Base-by-base conservation (phyloP, 1,140 invertebrate species). In the Caerostris darwini region DNA sequence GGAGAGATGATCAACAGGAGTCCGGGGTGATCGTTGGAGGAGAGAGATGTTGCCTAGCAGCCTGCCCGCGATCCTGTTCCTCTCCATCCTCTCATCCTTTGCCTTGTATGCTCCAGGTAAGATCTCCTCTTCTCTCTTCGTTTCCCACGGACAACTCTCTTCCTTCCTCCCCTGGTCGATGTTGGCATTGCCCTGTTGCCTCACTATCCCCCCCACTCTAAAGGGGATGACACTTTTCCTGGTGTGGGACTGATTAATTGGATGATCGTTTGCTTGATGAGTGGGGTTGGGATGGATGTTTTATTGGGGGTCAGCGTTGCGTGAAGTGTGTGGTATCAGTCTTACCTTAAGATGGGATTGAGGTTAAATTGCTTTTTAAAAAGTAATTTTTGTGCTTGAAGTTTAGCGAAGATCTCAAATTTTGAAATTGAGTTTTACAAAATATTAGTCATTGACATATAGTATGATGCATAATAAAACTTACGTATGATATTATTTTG, bases 1-100 rank as follows among this genome's bases (percentile, higher is more conserved):
- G 85, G 34, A 59, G 85, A 61, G 85, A 87, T 61, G 85, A 87
- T 87, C 82, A 83, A 83, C 85, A 87, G 58, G 58, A 87, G 85
- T 57, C 10, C n/a, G 56, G 17, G 85, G 85, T 87, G 85, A 61
- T 87, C 10, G 34, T 34, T 77, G 85, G 58, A 87, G 58, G 85
- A 7, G 85, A 87, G 57, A 87, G 19, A 87, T 87, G 85, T 58
- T 87, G 69, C 50, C 69, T 19, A 50, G 58, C 58, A 61, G 58
- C 85, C 85, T 87, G 85, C 19, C 85, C 19, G 85, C 85, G 34
- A 19, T 77, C 50, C 69, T 77, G 69, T 87, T 61, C 34, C 85
- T 87, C 58, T 59, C 58, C 34, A 59, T 87, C 58, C 58, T 87
- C 85, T 61, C 57, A 34, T 87, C 85, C 58, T 59, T 87, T 59